Conservation (phyloP, 2,113 vertebrate genomes). For the Empidonax traillii region DNA sequence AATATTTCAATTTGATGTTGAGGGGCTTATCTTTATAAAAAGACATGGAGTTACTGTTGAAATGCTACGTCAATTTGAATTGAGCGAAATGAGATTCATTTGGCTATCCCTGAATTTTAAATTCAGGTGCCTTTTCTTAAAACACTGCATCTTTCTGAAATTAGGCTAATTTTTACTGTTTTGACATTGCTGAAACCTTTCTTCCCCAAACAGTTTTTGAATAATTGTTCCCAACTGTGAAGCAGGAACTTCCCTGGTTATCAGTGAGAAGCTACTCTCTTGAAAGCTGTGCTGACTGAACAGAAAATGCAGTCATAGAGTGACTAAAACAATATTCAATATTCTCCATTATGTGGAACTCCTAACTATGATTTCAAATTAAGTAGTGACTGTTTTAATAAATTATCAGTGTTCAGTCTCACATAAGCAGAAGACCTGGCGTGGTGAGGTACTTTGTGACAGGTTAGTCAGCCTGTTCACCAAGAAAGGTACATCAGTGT, state of each 20-base stretch:
- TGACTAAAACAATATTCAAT: neutral
- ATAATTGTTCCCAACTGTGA: neutral
- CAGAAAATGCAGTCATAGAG: neutral
- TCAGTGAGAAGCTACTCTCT: neutral
- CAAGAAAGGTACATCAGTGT: neutral
- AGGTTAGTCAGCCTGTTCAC: slow-evolving; percentile 5
- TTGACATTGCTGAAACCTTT: neutral
- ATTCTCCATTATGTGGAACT: neutral
- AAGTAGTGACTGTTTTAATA: neutral
- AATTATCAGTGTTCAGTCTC: neutral
- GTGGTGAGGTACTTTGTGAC: neutral
- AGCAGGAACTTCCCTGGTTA: neutral
- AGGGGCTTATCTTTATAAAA: neutral
- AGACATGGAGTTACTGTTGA: neutral
- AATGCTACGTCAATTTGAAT: neutral
- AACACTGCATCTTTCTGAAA: neutral
- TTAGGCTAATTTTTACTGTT: neutral
- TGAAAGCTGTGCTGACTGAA: neutral
- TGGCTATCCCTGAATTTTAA: neutral
- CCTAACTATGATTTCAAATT: neutral
- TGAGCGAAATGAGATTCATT: neutral
- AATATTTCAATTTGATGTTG: neutral
- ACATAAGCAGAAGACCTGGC: neutral
- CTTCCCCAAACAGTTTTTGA: neutral
- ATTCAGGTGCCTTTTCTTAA: neutral